Evolutionary conservation across 2,888 invertebrate genomes (phyloP).

Genomic region (Mythimna vitellina): DNA sequence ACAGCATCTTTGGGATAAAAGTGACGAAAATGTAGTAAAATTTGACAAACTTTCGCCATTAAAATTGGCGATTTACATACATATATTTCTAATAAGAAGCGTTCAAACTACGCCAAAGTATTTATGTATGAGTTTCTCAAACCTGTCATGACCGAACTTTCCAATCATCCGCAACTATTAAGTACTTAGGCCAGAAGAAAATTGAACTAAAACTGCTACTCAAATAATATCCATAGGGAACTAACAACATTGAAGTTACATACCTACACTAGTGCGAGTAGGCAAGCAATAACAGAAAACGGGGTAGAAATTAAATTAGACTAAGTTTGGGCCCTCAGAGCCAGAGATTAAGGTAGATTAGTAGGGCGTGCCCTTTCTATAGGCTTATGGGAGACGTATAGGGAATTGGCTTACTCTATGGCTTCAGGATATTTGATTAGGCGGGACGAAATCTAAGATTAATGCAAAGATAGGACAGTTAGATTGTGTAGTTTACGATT

Average conservation of each 20-base stretch:
- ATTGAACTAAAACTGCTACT: conserved; percentile 4
- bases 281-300: conserved; percentile 54
- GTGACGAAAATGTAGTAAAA: too few species aligned
- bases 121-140: background rate
- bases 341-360: conserved; percentile 65
- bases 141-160: background rate
- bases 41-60: too few species aligned
- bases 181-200: conserved; percentile 3
- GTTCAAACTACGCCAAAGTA: background rate
- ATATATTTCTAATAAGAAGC: background rate
- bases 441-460: conserved; percentile 19
- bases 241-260: conserved; percentile 10
- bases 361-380: conserved; percentile 38
- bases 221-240: conserved; percentile 34
- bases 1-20: background rate
- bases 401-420: conserved; percentile 53
- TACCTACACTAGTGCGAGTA: conserved; percentile 11
- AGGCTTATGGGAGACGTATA: conserved; percentile 55
- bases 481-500: background rate
- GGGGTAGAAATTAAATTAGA: conserved; percentile 63
- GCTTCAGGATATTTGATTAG: conserved; percentile 43
- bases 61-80: too few species aligned
- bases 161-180: conserved; percentile 13
- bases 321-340: conserved; percentile 54
- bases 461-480: background rate